Conservation (phyloP, 2,113 vertebrate genomes). For the Trogon melanurus region DNA sequence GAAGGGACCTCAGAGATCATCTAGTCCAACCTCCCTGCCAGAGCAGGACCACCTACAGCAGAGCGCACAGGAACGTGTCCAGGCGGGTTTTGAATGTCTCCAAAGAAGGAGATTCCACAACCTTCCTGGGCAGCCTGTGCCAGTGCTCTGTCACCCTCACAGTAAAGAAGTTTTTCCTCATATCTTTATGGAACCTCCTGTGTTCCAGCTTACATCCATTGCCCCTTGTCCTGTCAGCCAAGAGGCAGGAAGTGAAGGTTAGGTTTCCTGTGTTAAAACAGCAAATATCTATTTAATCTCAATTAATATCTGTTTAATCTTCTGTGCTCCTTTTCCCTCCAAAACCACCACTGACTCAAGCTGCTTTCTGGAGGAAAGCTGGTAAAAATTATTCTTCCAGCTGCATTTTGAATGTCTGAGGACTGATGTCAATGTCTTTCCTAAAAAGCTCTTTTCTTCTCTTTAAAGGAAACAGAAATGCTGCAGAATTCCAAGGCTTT, state of each 20-base stretch:
- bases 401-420: not conserved
- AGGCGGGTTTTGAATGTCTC: no score
- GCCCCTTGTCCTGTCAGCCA: no score
- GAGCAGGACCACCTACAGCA: no score
- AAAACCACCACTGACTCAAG: not conserved
- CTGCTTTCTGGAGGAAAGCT: not conserved
- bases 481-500: not conserved
- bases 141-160: no score
- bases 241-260: not conserved
- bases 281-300: not conserved
- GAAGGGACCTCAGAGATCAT: no score
- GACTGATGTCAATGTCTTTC: not conserved
- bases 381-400: not conserved
- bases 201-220: no score
- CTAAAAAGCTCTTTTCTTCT: not conserved
- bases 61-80: no score
- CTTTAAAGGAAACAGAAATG: not conserved
- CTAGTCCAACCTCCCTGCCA: no score
- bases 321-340: not conserved
- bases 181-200: no score
- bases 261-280: not conserved
- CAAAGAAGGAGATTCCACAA: no score
- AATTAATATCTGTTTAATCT: not conserved
- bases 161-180: no score
- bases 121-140: no score